Evolutionary conservation across 2,797 vertebrate genomes (phyloP).

Genomic region (Poeciliopsis paucimaculata): DNA sequence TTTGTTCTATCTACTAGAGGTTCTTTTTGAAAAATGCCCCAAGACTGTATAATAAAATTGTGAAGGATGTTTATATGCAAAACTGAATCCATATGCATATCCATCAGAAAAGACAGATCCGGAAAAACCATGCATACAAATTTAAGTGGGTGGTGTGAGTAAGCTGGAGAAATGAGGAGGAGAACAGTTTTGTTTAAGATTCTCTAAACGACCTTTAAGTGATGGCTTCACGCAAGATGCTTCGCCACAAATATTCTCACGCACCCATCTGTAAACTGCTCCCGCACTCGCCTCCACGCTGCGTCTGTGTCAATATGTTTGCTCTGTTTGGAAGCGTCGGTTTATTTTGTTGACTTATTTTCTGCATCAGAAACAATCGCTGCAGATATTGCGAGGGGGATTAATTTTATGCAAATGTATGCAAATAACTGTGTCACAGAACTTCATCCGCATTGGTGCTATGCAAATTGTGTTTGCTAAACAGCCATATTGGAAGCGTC

Average conservation of each 20-base stretch:
- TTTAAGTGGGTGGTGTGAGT: slow-evolving; percentile 9
- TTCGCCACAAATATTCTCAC: slow-evolving; percentile 16
- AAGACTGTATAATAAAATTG: not conserved
- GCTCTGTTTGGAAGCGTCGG: slow-evolving; percentile 70
- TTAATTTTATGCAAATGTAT: slow-evolving; percentile 85
- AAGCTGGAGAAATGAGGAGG: slow-evolving; percentile 9
- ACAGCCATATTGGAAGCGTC: slow-evolving; percentile 74
- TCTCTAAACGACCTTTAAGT: slow-evolving; percentile 40
- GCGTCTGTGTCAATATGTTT: slow-evolving; percentile 70
- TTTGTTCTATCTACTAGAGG: not conserved
- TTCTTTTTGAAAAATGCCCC: not conserved
- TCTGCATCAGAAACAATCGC: slow-evolving; percentile 79
- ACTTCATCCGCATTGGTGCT: slow-evolving; percentile 77
- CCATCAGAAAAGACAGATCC: not conserved
- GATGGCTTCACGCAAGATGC: slow-evolving; percentile 38
- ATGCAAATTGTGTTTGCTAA: slow-evolving; percentile 84
- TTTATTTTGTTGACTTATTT: slow-evolving; percentile 79
- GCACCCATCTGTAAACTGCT: slow-evolving; percentile 8
- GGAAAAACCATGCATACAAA: not conserved
- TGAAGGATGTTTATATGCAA: not conserved
- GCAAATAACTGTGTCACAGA: slow-evolving; percentile 80
- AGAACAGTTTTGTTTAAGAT: slow-evolving; percentile 39
- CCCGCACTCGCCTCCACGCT: slow-evolving; percentile 29
- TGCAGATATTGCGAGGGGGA: slow-evolving; percentile 67
- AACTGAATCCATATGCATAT: slow-evolving; percentile 1